These are phyloP conservation scores for Ardeotis arabs DNA, from an alignment of 2,113 vertebrate species.

Conservation along the genomic window DNA sequence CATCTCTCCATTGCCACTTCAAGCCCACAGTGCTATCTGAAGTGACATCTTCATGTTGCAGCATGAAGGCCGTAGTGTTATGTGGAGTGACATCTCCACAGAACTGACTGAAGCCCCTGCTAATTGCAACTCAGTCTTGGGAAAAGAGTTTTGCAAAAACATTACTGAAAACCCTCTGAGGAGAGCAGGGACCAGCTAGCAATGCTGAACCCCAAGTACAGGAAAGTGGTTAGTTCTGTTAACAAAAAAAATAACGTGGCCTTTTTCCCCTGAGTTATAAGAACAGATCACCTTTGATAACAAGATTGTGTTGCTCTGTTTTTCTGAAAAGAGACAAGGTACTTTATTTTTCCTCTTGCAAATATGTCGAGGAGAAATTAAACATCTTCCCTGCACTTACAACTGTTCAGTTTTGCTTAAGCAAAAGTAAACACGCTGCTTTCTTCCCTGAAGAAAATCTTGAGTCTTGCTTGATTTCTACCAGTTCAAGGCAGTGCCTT, in stretches of 20 bases:
- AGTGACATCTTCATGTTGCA: conserved; percentile 50
- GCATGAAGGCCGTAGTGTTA: background rate
- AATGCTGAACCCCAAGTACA: background rate
- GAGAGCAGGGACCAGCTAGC: background rate
- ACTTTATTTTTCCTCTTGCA: background rate
- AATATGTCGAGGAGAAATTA: background rate
- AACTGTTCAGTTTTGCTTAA: background rate
- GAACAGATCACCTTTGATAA: background rate
- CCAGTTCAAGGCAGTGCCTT: background rate
- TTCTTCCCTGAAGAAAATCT: background rate
- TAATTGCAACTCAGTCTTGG: conserved; percentile 13
- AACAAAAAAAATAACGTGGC: background rate
- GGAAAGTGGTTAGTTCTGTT: background rate
- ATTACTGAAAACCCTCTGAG: background rate
- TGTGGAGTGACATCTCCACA: conserved; percentile 29
- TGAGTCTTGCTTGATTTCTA: background rate
- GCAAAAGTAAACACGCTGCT: rapidly evolving
- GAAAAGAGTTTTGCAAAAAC: conserved; percentile 21
- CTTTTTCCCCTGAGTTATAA: background rate
- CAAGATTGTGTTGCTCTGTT: background rate
- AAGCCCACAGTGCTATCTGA: conserved; percentile 4
- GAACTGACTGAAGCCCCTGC: conserved; percentile 13
- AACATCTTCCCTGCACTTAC: background rate
- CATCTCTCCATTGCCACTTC: conserved; percentile 35
- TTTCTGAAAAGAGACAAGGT: background rate